Evolutionary conservation across 2,797 vertebrate genomes (phyloP), one percentile per base, ranked within the genome.

Genomic region (Micropoecilia bifurca): DNA sequence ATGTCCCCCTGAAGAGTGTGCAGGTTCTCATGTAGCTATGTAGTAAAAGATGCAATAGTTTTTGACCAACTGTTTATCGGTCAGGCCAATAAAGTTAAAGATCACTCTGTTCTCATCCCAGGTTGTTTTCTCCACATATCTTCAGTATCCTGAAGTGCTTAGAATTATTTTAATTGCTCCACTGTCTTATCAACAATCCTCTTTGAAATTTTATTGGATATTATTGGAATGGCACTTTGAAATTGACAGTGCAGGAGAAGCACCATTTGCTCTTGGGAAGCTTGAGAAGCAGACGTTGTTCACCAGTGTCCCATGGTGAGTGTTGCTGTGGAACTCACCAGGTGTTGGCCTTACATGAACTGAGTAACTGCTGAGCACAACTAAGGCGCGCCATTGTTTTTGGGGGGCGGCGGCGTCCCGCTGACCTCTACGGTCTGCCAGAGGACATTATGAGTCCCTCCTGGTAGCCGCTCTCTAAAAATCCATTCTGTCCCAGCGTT

Each of bases 361-460:
- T 59, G 78, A 86, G 82, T 80, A 79, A 73, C 87, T n/a, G 74
- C 57, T 25, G 76, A 1, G 69, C 76, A 88, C 85, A 87, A 91
- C 90, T 88, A 69, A 91, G 79, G 74, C 77, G 9, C 28, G 71
- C 74, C 59, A 5, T 86, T 88, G 87, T 91, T 79, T 22, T 48
- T 48, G 47, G 36, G 78, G 69, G 86, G 83, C n/a, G 76, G 75
- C 86, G 76, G 84, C 78, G 22, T 77, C 77, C 83, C 41, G 80
- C 83, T 77, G 84, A 74, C 80, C 71, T 59, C 59, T 66, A 36
- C 74, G 80, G 53, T 80, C 76, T 76, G 75, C 55, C 55, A n/a
- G 55, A 71, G 86, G 75, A 79, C 75, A 69, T 28, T 77, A 76
- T 47, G 22, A 36, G 57, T 69, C 78, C 66, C 75, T 77, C 77